A percentile compares a stretch with the other conserved stretches of the same genome.
Conservation (phyloP, 2,797 vertebrate species). For the Tragelaphus oryx region DNA sequence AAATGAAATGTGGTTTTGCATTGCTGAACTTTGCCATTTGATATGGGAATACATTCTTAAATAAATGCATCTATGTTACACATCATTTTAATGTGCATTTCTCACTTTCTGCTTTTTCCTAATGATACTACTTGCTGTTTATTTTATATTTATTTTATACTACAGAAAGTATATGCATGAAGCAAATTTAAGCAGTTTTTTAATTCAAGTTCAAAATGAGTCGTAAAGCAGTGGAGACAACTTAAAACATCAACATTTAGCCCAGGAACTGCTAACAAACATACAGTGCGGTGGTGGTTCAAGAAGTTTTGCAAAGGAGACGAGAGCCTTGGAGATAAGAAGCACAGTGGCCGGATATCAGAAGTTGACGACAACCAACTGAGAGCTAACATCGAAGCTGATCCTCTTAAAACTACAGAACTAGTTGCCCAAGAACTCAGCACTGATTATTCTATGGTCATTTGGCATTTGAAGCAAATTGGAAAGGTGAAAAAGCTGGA, state of each 20-base stretch:
- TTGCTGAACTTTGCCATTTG: neutral
- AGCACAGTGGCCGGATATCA: neutral
- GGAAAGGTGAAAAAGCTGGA: neutral
- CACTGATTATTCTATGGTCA: accelerated
- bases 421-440: neutral
- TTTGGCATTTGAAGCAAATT: neutral
- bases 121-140: neutral
- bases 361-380: neutral
- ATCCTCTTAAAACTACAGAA: neutral
- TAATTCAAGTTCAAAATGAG: neutral
- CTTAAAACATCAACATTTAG: neutral
- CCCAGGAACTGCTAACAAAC: neutral
- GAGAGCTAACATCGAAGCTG: neutral
- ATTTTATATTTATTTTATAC: neutral
- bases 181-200: neutral
- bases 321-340: neutral
- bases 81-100: neutral
- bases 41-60: neutral
- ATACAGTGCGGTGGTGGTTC: neutral
- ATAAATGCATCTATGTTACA: neutral
- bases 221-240: neutral
- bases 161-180: neutral
- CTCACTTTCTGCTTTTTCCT: neutral
- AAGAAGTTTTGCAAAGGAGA: neutral
- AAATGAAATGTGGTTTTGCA: too few relatives aligned